Conservation (phyloP, 1,140 invertebrate species). For the Aphaenogaster floridana region DNA sequence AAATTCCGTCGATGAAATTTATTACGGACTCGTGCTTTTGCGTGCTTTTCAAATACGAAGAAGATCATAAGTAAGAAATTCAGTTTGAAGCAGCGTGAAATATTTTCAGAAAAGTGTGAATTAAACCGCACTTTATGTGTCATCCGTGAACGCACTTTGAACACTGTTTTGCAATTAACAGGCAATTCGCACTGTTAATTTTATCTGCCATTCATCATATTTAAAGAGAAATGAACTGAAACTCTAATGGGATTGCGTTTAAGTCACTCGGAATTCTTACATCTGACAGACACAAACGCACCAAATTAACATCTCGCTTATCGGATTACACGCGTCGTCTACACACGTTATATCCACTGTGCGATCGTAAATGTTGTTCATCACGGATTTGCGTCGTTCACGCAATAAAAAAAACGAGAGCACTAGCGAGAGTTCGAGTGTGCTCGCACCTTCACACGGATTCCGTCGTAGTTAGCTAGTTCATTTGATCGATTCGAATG, state of each 20-base stretch:
- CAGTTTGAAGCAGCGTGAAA: not conserved
- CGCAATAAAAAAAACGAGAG: not conserved
- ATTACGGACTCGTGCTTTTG: not conserved
- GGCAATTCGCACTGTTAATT: not conserved
- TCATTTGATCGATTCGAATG: constrained; percentile 53
- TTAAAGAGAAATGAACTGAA: not conserved
- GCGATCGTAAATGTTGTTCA: not conserved
- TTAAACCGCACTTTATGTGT: not conserved
- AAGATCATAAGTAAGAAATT: not conserved
- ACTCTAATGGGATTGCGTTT: not conserved
- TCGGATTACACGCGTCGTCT: not conserved
- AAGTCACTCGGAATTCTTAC: not conserved
- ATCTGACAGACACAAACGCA: not conserved
- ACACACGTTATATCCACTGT: constrained; percentile 10
- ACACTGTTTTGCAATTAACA: not conserved
- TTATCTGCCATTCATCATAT: not conserved
- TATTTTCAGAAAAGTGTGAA: not conserved
- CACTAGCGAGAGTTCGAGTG: constrained; percentile 14
- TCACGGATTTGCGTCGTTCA: not conserved
- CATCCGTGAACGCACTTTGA: constrained; percentile 4
- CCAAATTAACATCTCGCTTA: not conserved
- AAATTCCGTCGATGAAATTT: constrained; percentile 6
- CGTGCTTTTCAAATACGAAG: not conserved
- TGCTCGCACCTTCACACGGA: constrained; percentile 71
- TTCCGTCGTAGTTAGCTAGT: constrained; percentile 75